phyloP scores from a whole-genome alignment of 2,888 invertebrate species.

The Drosophila robusta region DNA sequence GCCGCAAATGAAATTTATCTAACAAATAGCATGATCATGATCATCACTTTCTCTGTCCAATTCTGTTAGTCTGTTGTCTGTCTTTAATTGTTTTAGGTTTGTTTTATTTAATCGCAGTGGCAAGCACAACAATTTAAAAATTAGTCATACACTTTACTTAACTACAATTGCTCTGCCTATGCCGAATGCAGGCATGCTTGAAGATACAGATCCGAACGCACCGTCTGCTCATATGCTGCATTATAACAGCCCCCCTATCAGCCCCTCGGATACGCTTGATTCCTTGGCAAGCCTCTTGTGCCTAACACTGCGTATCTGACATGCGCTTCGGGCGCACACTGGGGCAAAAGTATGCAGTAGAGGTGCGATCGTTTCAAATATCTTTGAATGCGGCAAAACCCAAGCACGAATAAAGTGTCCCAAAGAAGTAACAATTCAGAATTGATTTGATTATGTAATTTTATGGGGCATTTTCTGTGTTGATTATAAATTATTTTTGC shows the following conservation, averaged over 20 bases:
- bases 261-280: slow-evolving; percentile 70
- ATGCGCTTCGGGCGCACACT: slow-evolving; percentile 43
- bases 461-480: neutral
- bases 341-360: slow-evolving; percentile 1
- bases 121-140: slow-evolving; percentile 65
- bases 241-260: slow-evolving; percentile 17
- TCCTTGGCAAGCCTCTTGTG: slow-evolving; percentile 68
- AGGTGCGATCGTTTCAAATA: slow-evolving; percentile 10
- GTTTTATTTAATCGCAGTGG: slow-evolving; percentile 56
- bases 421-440: neutral
- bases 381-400: neutral
- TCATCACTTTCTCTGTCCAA: slow-evolving; percentile 76
- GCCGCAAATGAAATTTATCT: slow-evolving; percentile 58
- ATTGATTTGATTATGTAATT: neutral
- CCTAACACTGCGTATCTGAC: slow-evolving; percentile 76
- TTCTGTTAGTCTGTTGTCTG: slow-evolving; percentile 53
- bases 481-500: neutral
- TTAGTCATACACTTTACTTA: slow-evolving; percentile 66
- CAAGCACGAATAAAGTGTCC: neutral
- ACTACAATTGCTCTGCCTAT: slow-evolving; percentile 23
- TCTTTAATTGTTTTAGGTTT: slow-evolving; percentile 62
- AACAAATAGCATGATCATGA: slow-evolving; percentile 66
- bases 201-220: slow-evolving; percentile 54
- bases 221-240: slow-evolving; percentile 20
- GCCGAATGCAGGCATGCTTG: slow-evolving; percentile 69